Evolutionary conservation across 2,797 vertebrate genomes (phyloP), one percentile per base, ranked within the genome.

Genomic region (Triplophysa bombifrons): DNA sequence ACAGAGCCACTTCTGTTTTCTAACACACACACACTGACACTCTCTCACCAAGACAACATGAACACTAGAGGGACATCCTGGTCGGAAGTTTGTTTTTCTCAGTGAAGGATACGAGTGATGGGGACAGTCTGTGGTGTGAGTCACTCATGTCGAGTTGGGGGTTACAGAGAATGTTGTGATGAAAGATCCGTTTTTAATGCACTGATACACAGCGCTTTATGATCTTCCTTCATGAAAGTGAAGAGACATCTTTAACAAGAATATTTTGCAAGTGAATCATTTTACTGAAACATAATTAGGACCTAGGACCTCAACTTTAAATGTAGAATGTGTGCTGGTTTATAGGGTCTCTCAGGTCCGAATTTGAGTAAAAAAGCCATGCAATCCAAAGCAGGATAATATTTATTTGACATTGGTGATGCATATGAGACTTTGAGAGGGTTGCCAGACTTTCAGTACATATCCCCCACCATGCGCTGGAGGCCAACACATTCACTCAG

Each of bases 21-120:
- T 64, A 60, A 65, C 25, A 27, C 56, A 44, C 55, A 38, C 7
- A 38, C 34, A 38, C 34, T 53, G 19, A 72, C 73, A 60, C n/a
- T 46, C 65, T 56, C 25, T 61, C 25, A 76, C 46, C 69, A 51
- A 63, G 48, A 72, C 74, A 46, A 65, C 64, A 61, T 72, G 77
- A 84, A 60, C 3, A 6, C 72, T 80, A 75, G 68, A 60, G 64
- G 81, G 80, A 80, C 46, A 82, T 82, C 69, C 60, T 80, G 73
- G 38, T 25, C 25, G 50, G 79, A 82, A 67, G 74, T 83, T 77
- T 68, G 69, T 67, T 77, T 78, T 83, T 53, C 82, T 76, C 68
- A 48, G 64, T 22, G 82, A 44, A 74, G 75, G 50, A 74, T 61
- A 55, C 68, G 79, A 81, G 72, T 68, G 71, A 78, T 63, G n/a